phyloP scores from a whole-genome alignment of 2,113 vertebrate species.

The Microcebus murinus region DNA sequence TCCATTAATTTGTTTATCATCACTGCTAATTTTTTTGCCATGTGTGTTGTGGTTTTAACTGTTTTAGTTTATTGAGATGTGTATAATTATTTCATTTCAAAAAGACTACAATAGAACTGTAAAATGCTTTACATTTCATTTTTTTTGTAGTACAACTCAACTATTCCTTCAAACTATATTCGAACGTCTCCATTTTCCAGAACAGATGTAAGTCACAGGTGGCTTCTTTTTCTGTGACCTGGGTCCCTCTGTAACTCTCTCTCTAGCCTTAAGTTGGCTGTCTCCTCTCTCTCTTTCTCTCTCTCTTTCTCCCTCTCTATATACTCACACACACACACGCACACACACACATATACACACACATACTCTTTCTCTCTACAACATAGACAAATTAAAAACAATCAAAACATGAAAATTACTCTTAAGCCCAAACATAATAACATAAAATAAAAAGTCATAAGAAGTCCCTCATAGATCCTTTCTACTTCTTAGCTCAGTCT shows the following conservation, averaged over 20 bases:
- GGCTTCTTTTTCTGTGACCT: neutral
- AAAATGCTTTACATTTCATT: neutral
- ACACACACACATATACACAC: neutral
- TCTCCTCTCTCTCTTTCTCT: neutral
- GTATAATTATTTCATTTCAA: neutral
- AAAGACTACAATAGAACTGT: neutral
- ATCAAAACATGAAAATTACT: neutral
- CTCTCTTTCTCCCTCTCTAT: neutral
- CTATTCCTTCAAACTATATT: neutral
- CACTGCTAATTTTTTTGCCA: neutral
- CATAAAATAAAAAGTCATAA: neutral
- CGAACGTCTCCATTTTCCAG: neutral
- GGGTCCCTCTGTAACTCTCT: neutral
- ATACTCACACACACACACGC: neutral
- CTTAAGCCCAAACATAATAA: neutral
- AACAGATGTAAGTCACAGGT: neutral
- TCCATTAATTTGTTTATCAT: neutral
- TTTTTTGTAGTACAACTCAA: neutral
- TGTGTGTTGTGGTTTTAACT: neutral
- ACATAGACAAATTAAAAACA: neutral
- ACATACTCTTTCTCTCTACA: neutral
- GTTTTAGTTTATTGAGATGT: neutral
- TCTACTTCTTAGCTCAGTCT: neutral
- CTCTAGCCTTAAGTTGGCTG: neutral
- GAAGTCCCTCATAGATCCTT: neutral